Conservation (phyloP, 2,113 vertebrate genomes). For the Syngnathus typhle region DNA sequence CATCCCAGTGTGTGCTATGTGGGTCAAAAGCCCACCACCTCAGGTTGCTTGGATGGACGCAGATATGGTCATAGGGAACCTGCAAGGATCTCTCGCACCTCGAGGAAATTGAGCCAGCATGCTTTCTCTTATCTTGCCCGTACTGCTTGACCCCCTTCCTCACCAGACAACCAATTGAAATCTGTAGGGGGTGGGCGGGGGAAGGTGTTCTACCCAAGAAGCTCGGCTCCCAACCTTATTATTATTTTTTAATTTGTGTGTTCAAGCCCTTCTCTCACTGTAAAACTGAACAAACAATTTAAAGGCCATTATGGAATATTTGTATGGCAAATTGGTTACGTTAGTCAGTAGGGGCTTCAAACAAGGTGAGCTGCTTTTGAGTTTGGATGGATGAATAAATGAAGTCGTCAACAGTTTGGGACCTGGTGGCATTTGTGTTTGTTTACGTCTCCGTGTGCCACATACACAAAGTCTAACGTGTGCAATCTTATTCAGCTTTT, state of each 20-base stretch:
- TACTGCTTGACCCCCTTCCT: slow-evolving; percentile 59
- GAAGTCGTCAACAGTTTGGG: not conserved
- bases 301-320: not conserved
- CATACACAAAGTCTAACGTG: not conserved
- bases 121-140: slow-evolving; percentile 64
- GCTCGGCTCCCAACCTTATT: slow-evolving; percentile 27
- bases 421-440: not conserved
- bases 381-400: not conserved
- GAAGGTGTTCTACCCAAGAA: slow-evolving; percentile 28
- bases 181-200: slow-evolving; percentile 39
- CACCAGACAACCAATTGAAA: slow-evolving; percentile 64
- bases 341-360: not conserved
- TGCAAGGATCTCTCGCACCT: slow-evolving; percentile 43
- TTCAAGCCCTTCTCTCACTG: not conserved
- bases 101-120: slow-evolving; percentile 70
- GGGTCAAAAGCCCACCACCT: slow-evolving; percentile 53
- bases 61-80: slow-evolving; percentile 52
- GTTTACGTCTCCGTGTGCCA: not conserved
- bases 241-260: not conserved
- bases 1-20: slow-evolving; percentile 42
- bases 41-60: slow-evolving; percentile 29
- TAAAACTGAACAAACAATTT: not conserved
- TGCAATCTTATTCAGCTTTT: too few species aligned
- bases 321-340: not conserved
- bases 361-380: not conserved